These are phyloP conservation scores for Eleutherodactylus coqui DNA, from an alignment of 2,797 vertebrate genomes.

Conservation along the genomic window DNA sequence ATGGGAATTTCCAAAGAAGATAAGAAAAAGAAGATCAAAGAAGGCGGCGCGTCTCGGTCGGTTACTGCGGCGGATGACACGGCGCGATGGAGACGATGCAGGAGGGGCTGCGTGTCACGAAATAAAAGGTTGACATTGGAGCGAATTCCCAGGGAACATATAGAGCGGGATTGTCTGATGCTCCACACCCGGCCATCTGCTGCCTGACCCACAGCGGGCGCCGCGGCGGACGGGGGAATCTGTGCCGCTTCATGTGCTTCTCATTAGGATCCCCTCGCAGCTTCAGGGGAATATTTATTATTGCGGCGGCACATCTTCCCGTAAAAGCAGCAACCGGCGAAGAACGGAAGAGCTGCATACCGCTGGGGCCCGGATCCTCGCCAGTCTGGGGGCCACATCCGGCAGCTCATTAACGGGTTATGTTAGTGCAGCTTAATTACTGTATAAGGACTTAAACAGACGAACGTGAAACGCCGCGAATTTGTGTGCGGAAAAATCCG, in stretches of 20 bases:
- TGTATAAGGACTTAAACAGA: too few species aligned
- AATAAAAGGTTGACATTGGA: conserved; percentile 13
- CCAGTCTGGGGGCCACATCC: too few species aligned
- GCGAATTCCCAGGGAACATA: conserved; percentile 59
- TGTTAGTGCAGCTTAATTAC: too few species aligned
- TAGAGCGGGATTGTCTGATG: conserved; percentile 51
- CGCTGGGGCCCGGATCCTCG: too few species aligned
- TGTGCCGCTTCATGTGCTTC: conserved; percentile 33
- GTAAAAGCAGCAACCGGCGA: background rate
- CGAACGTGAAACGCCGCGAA: too few species aligned
- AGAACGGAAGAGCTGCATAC: too few species aligned
- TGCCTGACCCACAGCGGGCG: conserved; percentile 55
- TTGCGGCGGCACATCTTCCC: conserved; percentile 4
- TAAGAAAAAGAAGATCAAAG: conserved; percentile 43
- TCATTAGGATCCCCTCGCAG: conserved; percentile 27
- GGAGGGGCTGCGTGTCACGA: conserved; percentile 27
- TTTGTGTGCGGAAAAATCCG: too few species aligned
- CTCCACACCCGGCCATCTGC: conserved; percentile 46
- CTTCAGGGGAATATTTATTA: conserved; percentile 20
- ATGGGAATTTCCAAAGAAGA: conserved; percentile 52
- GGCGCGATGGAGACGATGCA: conserved; percentile 32
- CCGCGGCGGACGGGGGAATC: conserved; percentile 48
- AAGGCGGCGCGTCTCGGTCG: background rate
- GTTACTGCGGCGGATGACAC: conserved; percentile 34
- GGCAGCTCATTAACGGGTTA: too few species aligned